Conservation (phyloP, 1,140 invertebrate species). For the Calliopsis andreniformis region DNA sequence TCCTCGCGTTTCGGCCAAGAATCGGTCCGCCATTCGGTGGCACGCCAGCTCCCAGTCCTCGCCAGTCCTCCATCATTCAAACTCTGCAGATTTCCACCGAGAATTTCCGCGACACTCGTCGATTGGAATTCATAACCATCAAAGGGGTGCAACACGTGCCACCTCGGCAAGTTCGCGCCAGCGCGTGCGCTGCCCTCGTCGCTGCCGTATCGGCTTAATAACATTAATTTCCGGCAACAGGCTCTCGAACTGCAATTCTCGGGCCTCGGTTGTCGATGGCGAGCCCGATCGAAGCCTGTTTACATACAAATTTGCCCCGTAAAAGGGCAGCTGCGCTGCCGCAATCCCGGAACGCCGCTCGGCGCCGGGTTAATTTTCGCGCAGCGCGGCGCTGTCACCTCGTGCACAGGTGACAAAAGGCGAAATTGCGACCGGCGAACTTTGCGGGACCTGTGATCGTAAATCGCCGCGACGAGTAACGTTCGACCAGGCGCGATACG, state of each 20-base stretch:
- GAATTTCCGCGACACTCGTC: slow-evolving; percentile 9
- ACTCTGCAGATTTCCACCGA: not conserved
- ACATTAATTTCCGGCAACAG: slow-evolving; percentile 63
- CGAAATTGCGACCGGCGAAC: slow-evolving; percentile 38
- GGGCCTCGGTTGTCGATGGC: slow-evolving; percentile 34
- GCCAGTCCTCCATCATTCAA: not conserved
- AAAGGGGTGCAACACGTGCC: slow-evolving; percentile 28
- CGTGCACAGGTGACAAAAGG: slow-evolving; percentile 35
- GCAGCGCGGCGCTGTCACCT: slow-evolving; percentile 48
- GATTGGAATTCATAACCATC: slow-evolving; percentile 40
- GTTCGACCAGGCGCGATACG: not conserved
- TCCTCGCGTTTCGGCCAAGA: not conserved
- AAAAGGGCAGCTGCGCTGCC: slow-evolving; percentile 63
- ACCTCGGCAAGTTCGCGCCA: slow-evolving; percentile 39
- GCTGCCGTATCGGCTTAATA: slow-evolving; percentile 45
- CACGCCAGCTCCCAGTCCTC: not conserved
- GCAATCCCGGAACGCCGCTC: slow-evolving; percentile 42
- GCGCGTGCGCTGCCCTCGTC: slow-evolving; percentile 24
- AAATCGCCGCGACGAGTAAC: not conserved
- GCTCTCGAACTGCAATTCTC: slow-evolving; percentile 50
- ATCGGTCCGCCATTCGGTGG: not conserved
- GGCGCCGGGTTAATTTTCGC: slow-evolving; percentile 54
- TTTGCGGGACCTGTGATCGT: slow-evolving; percentile 22
- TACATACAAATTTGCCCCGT: slow-evolving; percentile 66
- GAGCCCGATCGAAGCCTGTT: slow-evolving; percentile 64